Percentiles rank a stretch among this genome's conserved stretches.
Conservation (phyloP, 1,140 invertebrate species). For the Proales similis region DNA sequence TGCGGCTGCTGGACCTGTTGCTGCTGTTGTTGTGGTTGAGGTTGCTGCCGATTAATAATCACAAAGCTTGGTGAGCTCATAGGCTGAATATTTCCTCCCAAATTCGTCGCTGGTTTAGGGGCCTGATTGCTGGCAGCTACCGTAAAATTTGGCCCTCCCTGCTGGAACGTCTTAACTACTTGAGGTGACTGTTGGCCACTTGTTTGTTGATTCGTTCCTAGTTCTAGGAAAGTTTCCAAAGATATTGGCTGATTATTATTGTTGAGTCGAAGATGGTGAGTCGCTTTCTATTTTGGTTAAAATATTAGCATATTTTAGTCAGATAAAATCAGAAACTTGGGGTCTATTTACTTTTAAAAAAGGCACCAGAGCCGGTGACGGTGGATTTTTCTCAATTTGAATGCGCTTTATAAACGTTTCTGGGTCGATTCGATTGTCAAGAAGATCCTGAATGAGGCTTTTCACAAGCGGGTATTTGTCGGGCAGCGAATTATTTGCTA, state of each 20-base stretch:
- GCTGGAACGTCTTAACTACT: too few species aligned
- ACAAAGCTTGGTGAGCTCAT: too few species aligned
- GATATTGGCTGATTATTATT: too few species aligned
- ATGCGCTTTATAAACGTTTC: slow-evolving; percentile 35
- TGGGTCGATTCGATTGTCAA: slow-evolving; percentile 29
- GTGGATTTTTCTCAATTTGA: slow-evolving; percentile 37
- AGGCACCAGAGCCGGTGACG: slow-evolving; percentile 16
- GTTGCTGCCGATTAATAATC: slow-evolving; percentile 17
- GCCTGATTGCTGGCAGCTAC: too few species aligned
- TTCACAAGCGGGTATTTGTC: slow-evolving; percentile 28
- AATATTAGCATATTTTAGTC: not conserved
- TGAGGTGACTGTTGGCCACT: too few species aligned
- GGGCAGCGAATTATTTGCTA: slow-evolving; percentile 33
- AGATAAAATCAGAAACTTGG: not conserved
- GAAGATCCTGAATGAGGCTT: slow-evolving; percentile 22
- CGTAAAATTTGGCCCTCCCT: too few species aligned
- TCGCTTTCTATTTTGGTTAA: not conserved
- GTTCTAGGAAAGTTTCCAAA: too few species aligned
- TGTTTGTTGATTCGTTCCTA: too few species aligned
- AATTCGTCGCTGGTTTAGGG: too few species aligned
- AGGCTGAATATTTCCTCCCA: too few species aligned
- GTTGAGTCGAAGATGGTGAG: too few species aligned
- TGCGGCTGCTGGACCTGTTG: not conserved
- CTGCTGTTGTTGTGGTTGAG: slow-evolving; percentile 2
- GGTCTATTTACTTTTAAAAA: slow-evolving; percentile 26